Base-by-base conservation (phyloP, 2,888 invertebrate species). In the Tuta absoluta region DNA sequence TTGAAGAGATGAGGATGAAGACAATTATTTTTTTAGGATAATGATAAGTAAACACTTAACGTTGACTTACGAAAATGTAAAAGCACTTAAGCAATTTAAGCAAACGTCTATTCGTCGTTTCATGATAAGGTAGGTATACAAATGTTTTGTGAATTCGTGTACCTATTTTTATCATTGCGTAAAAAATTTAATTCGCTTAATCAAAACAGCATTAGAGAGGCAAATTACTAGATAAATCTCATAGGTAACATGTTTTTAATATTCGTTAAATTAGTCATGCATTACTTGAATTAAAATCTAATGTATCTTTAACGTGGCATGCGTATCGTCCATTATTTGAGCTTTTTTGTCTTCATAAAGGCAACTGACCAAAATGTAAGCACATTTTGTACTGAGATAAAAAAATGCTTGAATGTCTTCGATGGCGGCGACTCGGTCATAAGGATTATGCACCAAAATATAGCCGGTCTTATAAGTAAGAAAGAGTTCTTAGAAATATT, bases 161-260 rank as follows among this genome's bases (percentile, higher is more conserved):
- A 65, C 67, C 57, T 61, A 59, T 68, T 59, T 65, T 74, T 45
- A 71, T 67, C 75, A 79, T 77, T 80, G 77, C 73, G 77, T 80
- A 85, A 85, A 84, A 84, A 83, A 77, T 73, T 70, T 86, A 86
- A 85, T 86, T 84, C 77, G 77, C 76, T 80, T 84, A 88, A 90
- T 90, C 89, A 89, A 89, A 89, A 85, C 70, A 70, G 77, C 88
- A 90, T 90, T 90, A 90, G 87, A 74, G 71, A 75, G 75, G 74
- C 63, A 75, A 79, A 78, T 81, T 78, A 78, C 80, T 76, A 74
- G 73, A 72, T 76, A 78, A 74, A 75, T 76, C 71, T 75, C 73
- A 74, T 67, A 68, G 68, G 73, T 75, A 72, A 69, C 69, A 69
- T 68, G 67, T 71, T 75, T 77, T 75, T 78, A 77, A 82, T 78